Evolutionary conservation across 2,113 vertebrate genomes (phyloP), one percentile per base, ranked within the genome.

Genomic region (Rhineura floridana): DNA sequence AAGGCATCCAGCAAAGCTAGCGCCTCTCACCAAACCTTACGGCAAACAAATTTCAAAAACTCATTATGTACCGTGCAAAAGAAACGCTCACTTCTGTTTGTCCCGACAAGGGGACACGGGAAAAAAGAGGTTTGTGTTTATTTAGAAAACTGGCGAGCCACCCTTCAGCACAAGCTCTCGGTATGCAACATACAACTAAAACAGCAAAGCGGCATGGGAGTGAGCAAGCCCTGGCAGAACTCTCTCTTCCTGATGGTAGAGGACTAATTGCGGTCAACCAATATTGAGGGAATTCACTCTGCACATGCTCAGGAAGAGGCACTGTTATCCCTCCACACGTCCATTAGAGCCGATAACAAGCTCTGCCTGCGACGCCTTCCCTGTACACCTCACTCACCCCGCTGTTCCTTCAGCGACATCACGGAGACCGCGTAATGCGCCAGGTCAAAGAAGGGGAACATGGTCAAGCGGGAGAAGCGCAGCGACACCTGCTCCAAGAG

Each of bases 371-470:
- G 25, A 12, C 65, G 65, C 67, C 67, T n/a, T 28, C 62, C 25
- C 52, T n/a, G n/a, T n/a, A n/a, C n/a, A n/a, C 73, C 39, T 33
- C 87, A 89, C 88, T 98, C 95, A 99, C 98, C 98, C 93, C 97
- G 97, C 96, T 98, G 98, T 92, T 97, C 98, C 93, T 97, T 97
- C 94, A 99, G 91, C 82, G 97, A 94, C 98, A 99, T 96, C 52
- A 98, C 91, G 1, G 98, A 98, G 88, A 98, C 97, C 42, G 98
- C 63, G 36, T 99, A 99, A 92, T 99, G 98, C 46, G 98, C 98
- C 92, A 97, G 94, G 92, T 99, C 98, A 96, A 99, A 99, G 94
- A 98, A 98, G 0, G 98, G 98, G 79, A 98, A 99, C 98, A 99
- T 98, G 52, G 97, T 91, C 85, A 98, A 91, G 81, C 94, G 95